These are phyloP conservation scores for Sepioteuthis lessoniana DNA, from an alignment of 2,888 invertebrate species.

Conservation along the genomic window DNA sequence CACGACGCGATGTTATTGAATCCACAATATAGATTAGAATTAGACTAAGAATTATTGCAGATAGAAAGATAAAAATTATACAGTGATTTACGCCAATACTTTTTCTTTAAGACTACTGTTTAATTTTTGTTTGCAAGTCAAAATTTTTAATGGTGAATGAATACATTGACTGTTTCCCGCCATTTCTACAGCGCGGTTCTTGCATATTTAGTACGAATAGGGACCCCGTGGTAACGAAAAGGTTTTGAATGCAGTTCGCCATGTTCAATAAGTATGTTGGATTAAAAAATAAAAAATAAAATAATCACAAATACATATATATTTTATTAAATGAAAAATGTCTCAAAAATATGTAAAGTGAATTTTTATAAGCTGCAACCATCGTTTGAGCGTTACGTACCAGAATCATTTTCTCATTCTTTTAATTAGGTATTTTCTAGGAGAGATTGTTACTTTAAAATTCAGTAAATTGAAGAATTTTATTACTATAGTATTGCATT, in stretches of 20 bases:
- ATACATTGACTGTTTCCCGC: constrained; percentile 45
- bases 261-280: background rate
- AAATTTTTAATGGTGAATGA: constrained; percentile 38
- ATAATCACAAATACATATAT: background rate
- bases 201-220: constrained; percentile 40
- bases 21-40: constrained; percentile 11
- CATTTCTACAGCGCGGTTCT: constrained; percentile 41
- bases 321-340: background rate
- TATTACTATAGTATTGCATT: background rate
- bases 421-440: background rate
- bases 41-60: background rate
- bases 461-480: background rate
- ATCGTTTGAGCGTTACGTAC: background rate
- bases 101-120: background rate
- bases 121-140: background rate
- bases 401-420: background rate
- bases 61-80: background rate
- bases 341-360: background rate
- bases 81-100: background rate
- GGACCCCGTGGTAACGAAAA: constrained; percentile 44
- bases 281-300: background rate
- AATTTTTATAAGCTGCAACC: background rate
- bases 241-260: background rate
- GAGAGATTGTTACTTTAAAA: background rate
- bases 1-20: constrained; percentile 39